phyloP scores from a whole-genome alignment of 2,888 invertebrate species.

The Watsonalla binaria region DNA sequence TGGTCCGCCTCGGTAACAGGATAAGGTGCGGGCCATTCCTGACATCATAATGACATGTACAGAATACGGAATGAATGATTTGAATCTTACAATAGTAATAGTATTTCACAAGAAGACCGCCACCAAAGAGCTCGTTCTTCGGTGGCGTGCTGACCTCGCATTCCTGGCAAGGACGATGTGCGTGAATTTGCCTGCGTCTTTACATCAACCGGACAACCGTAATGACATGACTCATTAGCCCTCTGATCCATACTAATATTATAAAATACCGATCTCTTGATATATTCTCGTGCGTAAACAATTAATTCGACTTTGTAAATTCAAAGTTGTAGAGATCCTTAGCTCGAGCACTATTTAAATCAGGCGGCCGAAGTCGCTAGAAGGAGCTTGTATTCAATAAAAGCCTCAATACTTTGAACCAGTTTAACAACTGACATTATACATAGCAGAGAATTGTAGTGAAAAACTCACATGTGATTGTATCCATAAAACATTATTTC shows the following conservation, averaged over 20 bases:
- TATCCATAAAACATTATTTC: too few species aligned
- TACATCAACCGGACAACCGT: slow-evolving; percentile 24
- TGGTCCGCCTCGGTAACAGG: slow-evolving; percentile 12
- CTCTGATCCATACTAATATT: neutral
- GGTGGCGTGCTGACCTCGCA: slow-evolving; percentile 74
- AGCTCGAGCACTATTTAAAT: too few species aligned
- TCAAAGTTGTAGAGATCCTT: too few species aligned
- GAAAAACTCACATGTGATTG: too few species aligned
- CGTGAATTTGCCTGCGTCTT: slow-evolving; percentile 38
- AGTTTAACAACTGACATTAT: too few species aligned
- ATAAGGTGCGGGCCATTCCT: slow-evolving; percentile 43
- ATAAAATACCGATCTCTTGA: too few species aligned
- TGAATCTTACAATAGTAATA: slow-evolving; percentile 49
- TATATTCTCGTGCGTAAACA: too few species aligned
- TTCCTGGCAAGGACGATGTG: slow-evolving; percentile 75
- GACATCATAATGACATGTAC: slow-evolving; percentile 54
- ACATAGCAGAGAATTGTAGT: too few species aligned
- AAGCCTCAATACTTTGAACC: too few species aligned
- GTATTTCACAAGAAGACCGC: slow-evolving; percentile 64
- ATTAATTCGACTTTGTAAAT: too few species aligned
- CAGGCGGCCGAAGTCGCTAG: too few species aligned
- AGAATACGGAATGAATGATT: slow-evolving; percentile 57
- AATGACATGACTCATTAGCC: neutral
- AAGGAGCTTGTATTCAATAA: too few species aligned
- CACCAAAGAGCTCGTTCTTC: slow-evolving; percentile 55